A percentile compares a stretch with the other conserved stretches of the same genome.
Evolutionary conservation across 2,113 vertebrate genomes (phyloP).

Genomic region (Prinia subflava): DNA sequence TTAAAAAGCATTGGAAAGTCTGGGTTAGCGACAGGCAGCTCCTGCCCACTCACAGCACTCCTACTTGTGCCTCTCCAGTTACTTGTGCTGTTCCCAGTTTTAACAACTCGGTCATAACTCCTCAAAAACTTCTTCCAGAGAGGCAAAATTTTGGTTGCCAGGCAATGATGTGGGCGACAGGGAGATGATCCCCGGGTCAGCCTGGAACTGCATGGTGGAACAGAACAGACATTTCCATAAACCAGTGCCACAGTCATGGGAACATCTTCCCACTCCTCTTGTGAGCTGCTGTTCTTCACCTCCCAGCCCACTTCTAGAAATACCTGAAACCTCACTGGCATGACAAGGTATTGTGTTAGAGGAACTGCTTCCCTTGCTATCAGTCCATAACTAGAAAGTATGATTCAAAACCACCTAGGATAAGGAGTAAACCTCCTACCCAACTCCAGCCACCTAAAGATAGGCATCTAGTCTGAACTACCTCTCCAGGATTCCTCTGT

Average conservation of each 20-base stretch:
- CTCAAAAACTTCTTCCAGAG: neutral
- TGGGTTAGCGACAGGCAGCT: neutral
- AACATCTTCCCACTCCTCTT: neutral
- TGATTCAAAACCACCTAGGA: neutral
- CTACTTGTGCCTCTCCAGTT: neutral
- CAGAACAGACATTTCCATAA: neutral
- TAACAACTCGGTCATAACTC: neutral
- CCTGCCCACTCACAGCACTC: neutral
- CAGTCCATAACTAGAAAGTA: neutral
- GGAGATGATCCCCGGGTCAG: neutral
- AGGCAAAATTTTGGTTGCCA: neutral
- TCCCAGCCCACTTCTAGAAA: neutral
- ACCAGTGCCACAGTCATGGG: rapidly evolving
- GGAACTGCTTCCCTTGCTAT: neutral
- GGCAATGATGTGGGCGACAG: neutral
- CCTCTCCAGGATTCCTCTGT: neutral
- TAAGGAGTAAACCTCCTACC: neutral
- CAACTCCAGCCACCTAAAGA: neutral
- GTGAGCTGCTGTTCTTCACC: neutral
- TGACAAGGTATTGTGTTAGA: neutral
- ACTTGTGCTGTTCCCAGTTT: neutral
- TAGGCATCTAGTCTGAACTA: neutral
- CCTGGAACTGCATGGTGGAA: neutral
- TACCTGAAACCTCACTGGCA: neutral
- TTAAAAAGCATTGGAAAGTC: neutral